Percentiles rank a stretch among this genome's conserved stretches.
Conservation (phyloP, 2,113 vertebrate species). For the Hydropotes inermis region DNA sequence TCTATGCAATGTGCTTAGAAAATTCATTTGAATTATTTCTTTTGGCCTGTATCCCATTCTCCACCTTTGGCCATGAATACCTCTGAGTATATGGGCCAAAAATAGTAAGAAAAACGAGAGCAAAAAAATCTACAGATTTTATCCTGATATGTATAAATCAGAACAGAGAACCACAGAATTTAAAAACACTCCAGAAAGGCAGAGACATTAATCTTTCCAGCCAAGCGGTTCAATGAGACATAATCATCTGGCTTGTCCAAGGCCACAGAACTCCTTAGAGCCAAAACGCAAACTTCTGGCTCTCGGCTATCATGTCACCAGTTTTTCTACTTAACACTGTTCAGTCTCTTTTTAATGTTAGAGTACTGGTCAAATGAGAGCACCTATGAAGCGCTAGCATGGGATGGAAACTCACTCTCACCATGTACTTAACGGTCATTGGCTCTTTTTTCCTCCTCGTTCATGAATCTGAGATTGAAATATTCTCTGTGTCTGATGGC, state of each 20-base stretch:
- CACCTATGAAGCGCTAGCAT: background rate
- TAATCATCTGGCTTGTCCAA: background rate
- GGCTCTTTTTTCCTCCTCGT: background rate
- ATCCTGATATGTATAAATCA: constrained; percentile 28
- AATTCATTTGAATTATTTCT: constrained; percentile 39
- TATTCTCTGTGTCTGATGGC: background rate
- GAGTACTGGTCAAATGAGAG: background rate
- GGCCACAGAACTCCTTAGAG: background rate
- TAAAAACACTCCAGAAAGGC: constrained; percentile 19
- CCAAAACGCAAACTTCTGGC: background rate
- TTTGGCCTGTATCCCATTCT: background rate
- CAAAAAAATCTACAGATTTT: constrained; percentile 18
- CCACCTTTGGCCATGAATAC: background rate
- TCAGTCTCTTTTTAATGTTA: background rate
- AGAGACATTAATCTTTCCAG: constrained; percentile 30
- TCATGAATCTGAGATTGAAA: background rate
- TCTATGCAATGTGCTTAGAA: background rate
- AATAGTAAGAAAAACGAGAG: constrained; percentile 46
- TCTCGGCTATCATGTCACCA: background rate
- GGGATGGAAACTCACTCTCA: background rate
- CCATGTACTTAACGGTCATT: background rate
- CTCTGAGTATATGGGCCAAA: background rate
- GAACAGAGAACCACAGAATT: background rate
- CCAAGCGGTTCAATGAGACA: background rate
- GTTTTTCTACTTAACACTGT: background rate